Base-by-base conservation (phyloP, 2,888 invertebrate genomes). In the Amorpha juglandis region DNA sequence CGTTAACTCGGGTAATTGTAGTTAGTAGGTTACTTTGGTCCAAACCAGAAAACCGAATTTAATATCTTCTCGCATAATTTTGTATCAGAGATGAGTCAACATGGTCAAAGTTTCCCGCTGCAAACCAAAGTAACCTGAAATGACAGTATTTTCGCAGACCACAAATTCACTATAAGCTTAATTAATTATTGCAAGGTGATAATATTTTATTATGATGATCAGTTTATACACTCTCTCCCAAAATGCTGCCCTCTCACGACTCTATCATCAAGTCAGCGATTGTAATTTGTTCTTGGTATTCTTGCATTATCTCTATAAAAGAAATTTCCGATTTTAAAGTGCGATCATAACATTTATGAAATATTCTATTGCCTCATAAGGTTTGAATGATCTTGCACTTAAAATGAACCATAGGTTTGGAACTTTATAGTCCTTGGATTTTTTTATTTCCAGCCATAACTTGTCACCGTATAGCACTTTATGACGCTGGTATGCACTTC, bases 101-200 rank as follows among this genome's bases (percentile, higher is more conserved):
- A 45, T 6, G 45, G 45, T 6, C 14, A 14, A 45, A 45, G 11
- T 45, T 45, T 14, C 14, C 14, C 45, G 14, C 11, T 45, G 14
- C 1, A 14, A 12, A 11, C 4, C 45, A 45, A 45, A 45, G 12
- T 45, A 14, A 45, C 14, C 45, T 14, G 45, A 45, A 45, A 45
- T 12, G 14, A 45, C 14, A 11, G 12, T 45, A 45, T 6, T 45
- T 11, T 11, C 19, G 8, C 19, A 19, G 19, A 50, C 9, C 19
- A 50, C 50, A 12, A 45, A 45, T 19, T 50, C 50, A 19, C 42
- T 9, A 58, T 19, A 35, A 58, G 38, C 19, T 42, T 19, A 50
- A 50, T 45, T 50, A 19, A 50, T 19, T 50, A 50, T 50, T 50
- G 19, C 50, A 50, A 50, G 19, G 16, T 50, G n/a, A n/a, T 47